These are phyloP conservation scores for Podarcis lilfordi DNA, from an alignment of 2,797 vertebrate genomes.

Conservation along the genomic window DNA sequence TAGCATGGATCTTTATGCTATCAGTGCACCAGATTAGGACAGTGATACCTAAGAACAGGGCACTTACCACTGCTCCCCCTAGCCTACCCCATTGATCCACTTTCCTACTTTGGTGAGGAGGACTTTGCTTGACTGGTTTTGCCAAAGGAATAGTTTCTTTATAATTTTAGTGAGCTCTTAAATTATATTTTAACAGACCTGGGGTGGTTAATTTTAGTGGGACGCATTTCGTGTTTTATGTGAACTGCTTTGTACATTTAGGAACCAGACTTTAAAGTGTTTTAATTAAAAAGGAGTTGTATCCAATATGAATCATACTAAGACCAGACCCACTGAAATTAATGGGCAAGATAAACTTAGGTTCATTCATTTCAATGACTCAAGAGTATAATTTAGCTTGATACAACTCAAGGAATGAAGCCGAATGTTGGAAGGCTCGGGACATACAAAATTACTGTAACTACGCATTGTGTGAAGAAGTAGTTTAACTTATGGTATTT, in stretches of 20 bases:
- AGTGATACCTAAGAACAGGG: neutral
- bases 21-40: neutral
- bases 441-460: too few relatives aligned
- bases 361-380: too few relatives aligned
- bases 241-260: neutral
- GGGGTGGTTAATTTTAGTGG: neutral
- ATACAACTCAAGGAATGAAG: neutral
- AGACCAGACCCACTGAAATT: neutral
- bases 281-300: neutral
- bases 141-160: neutral
- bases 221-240: neutral
- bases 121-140: neutral
- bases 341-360: too few relatives aligned
- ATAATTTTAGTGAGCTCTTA: neutral
- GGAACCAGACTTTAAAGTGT: neutral
- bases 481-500: too few relatives aligned
- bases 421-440: too few relatives aligned
- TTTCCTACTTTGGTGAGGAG: neutral
- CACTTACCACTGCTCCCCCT: neutral
- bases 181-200: neutral
- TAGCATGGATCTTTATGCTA: too few relatives aligned
- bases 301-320: neutral
- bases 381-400: neutral
- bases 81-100: neutral
- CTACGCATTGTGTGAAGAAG: too few relatives aligned